Evolutionary conservation across 2,797 vertebrate species (phyloP).

Genomic region (Trichosurus vulpecula): DNA sequence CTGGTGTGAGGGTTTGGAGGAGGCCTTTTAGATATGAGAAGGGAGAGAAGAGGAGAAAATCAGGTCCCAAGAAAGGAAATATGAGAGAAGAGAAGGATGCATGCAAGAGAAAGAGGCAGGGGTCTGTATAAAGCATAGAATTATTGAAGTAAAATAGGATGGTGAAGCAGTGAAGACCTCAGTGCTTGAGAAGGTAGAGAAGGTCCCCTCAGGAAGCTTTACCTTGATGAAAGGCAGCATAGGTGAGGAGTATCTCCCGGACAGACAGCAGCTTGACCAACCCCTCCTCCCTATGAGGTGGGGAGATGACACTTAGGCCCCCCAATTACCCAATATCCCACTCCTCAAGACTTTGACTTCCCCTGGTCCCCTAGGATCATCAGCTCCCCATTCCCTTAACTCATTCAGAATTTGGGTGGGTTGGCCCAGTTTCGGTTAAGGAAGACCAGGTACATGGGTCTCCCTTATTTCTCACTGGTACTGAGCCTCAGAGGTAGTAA

Average conservation of each 20-base stretch:
- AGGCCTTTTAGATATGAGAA: not conserved
- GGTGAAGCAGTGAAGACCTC: not conserved
- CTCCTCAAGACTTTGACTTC: not conserved
- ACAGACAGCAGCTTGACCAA: constrained; percentile 85
- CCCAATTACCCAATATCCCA: not conserved
- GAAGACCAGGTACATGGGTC: not conserved
- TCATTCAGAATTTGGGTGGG: not conserved
- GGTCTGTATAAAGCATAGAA: not conserved
- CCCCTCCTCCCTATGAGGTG: constrained; percentile 82
- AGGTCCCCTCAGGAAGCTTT: not conserved
- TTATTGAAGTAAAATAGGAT: not conserved
- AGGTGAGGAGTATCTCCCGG: constrained; percentile 87
- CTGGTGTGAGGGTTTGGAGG: too few species aligned
- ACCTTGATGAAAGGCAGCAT: constrained; percentile 88
- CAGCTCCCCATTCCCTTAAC: not conserved
- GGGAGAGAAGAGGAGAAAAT: constrained; percentile 6
- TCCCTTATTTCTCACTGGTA: not conserved
- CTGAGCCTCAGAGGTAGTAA: not conserved
- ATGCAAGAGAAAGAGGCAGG: not conserved
- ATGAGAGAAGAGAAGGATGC: not conserved
- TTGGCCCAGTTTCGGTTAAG: not conserved
- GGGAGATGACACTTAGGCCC: not conserved
- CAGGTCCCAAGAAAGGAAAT: not conserved
- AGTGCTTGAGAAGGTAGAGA: not conserved
- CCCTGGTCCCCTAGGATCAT: not conserved